A percentile compares a stretch with the other conserved stretches of the same genome.
Conservation (phyloP, 2,888 invertebrate genomes). For the Patella depressa region DNA sequence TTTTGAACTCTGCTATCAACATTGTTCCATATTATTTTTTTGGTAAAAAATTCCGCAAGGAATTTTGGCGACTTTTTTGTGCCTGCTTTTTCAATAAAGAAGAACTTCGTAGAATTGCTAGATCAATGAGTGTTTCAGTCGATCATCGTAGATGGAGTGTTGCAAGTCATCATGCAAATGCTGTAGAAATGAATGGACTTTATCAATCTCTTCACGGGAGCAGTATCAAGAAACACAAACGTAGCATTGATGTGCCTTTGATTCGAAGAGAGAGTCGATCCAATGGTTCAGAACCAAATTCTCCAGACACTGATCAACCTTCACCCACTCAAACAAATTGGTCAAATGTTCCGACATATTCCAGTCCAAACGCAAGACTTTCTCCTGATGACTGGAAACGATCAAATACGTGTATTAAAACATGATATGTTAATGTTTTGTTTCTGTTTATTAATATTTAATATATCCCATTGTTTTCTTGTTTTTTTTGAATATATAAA, state of each 20-base stretch:
- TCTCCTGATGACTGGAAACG: not conserved
- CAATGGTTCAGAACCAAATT: not conserved
- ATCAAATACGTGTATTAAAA: not conserved
- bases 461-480: too few species aligned
- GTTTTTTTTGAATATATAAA: too few species aligned
- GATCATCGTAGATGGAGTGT: slow-evolving; percentile 40
- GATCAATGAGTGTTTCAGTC: slow-evolving; percentile 56
- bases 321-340: not conserved
- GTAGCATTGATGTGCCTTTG: not conserved
- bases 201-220: not conserved
- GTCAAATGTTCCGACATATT: not conserved
- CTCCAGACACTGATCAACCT: not conserved
- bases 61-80: slow-evolving; percentile 68
- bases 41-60: slow-evolving; percentile 66
- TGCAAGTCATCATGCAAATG: slow-evolving; percentile 31
- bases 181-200: slow-evolving; percentile 35
- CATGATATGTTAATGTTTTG: too few species aligned
- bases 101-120: slow-evolving; percentile 48
- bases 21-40: slow-evolving; percentile 72
- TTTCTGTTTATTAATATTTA: too few species aligned
- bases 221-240: not conserved
- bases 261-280: not conserved
- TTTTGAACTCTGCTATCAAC: slow-evolving; percentile 70
- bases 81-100: slow-evolving; percentile 56
- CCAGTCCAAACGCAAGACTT: not conserved